Conservation (phyloP, 1,140 invertebrate genomes). For the Sycobia sp. region DNA sequence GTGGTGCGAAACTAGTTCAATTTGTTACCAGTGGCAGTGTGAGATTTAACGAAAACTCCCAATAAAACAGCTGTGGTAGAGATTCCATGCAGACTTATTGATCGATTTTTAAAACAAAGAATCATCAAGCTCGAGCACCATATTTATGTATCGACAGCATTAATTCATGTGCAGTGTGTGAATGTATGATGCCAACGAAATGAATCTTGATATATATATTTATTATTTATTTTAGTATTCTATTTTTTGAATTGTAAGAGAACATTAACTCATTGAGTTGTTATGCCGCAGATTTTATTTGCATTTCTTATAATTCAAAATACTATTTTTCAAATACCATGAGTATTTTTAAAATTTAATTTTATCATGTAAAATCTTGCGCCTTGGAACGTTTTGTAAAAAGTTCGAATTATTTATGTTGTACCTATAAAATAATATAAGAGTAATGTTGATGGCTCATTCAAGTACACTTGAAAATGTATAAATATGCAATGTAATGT, state of each 20-base stretch:
- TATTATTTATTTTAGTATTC: conserved; percentile 60
- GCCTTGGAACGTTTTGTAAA: conserved; percentile 54
- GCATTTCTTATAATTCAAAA: conserved; percentile 24
- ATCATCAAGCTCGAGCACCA: conserved; percentile 39
- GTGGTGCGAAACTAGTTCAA: conserved; percentile 55
- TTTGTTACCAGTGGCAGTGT: conserved; percentile 53
- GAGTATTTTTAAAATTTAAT: conserved; percentile 53
- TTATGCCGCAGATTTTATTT: conserved; percentile 24
- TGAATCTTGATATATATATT: conserved; percentile 55
- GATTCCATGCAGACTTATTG: conserved; percentile 27
- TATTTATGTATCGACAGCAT: conserved; percentile 48
- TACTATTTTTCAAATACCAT: conserved; percentile 35
- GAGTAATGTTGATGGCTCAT: conserved; percentile 40
- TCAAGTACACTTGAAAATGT: conserved; percentile 54
- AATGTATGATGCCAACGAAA: conserved; percentile 50
- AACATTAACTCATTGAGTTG: not conserved
- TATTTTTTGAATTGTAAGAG: conserved; percentile 33
- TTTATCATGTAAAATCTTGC: conserved; percentile 51
- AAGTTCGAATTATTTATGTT: conserved; percentile 60
- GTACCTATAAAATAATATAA: conserved; percentile 44
- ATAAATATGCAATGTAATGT: conserved; percentile 58
- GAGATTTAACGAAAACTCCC: conserved; percentile 36
- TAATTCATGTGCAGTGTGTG: conserved; percentile 37
- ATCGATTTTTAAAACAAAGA: conserved; percentile 16
- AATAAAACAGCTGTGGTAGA: conserved; percentile 29